Evolutionary conservation across 1,140 invertebrate species (phyloP).

Genomic region (Drosophila gunungcola): DNA sequence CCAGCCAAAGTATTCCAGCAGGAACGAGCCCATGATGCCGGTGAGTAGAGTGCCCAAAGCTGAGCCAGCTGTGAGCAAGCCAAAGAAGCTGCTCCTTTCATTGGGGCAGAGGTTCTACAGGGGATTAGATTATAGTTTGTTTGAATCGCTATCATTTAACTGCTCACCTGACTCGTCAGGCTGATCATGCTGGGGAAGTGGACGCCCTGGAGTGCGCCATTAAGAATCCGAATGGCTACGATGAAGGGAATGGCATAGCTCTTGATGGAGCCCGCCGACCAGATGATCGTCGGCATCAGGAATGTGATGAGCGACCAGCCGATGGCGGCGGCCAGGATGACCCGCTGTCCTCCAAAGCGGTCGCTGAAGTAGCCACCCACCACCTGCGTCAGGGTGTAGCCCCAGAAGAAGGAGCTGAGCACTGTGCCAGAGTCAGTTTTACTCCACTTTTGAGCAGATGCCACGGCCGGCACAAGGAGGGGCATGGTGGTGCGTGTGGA

Average conservation of each 20-base stretch:
- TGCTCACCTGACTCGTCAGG: constrained; percentile 87
- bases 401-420: constrained; percentile 92
- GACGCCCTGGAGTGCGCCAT: constrained; percentile 89
- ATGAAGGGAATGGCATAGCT: constrained; percentile 87
- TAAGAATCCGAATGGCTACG: constrained; percentile 87
- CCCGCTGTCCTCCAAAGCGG: constrained; percentile 88
- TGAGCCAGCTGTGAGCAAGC: constrained; percentile 88
- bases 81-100: constrained; percentile 90
- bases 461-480: constrained; percentile 88
- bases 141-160: no score
- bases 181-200: constrained; percentile 91
- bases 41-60: constrained; percentile 88
- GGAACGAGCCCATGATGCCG: constrained; percentile 89
- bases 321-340: constrained; percentile 88
- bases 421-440: constrained; percentile 90
- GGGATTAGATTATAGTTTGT: neutral
- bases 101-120: constrained; percentile 86
- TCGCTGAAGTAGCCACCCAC: constrained; percentile 90
- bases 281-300: constrained; percentile 88
- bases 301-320: constrained; percentile 90
- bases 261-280: constrained; percentile 86
- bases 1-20: constrained; percentile 90
- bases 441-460: constrained; percentile 89
- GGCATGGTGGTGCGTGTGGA: constrained; percentile 89
- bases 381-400: constrained; percentile 90